Base-by-base conservation (phyloP, 2,113 vertebrate genomes). In the Machaerirhynchus nigripectus region DNA sequence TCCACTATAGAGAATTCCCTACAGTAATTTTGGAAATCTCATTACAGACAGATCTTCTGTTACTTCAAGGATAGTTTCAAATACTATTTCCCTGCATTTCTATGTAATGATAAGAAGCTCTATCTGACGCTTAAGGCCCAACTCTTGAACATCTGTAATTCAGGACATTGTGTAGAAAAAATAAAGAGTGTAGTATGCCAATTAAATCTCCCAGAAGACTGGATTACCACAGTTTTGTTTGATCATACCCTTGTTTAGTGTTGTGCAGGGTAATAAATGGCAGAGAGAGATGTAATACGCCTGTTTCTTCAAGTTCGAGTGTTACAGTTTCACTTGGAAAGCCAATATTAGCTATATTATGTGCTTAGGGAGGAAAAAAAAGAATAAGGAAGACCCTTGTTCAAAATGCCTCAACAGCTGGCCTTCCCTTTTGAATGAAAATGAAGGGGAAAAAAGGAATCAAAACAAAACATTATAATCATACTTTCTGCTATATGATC, bases 1-100 rank as follows among this genome's bases (percentile, higher is more conserved):
- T 96, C 87, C 81, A 93, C 92, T 93, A 69, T 35, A 93, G 82
- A 97, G 90, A 97, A 97, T 97, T 97, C 95, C 95, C 94, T 55
- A 87, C 90, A 91, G 96, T 97, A 94, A 97, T 97, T 97, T 95
- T 83, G 87, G 87, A 97, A 97, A 95, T 97, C 88, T 97, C 95
- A 96, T 97, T 97, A 96, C 44, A 79, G 78, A 71, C 40, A 85
- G 80, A 96, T 96, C 89, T 94, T 97, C 89, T 97, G 81, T 96
- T 96, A 93, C 95, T 97, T 96, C 84, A 94, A 95, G 95, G 86
- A 93, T 86, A 85, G 84, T 90, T 84, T 96, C 86, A 93, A 86
- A 96, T 79, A 91, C 84, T 90, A 89, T 95, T 97, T 89, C 71
- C 64, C 88, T 75, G 53, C 23, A 42, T 94, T 92, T 95, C 79